Conservation (phyloP, 2,888 invertebrate species). For the Xanthorhoe designata region DNA sequence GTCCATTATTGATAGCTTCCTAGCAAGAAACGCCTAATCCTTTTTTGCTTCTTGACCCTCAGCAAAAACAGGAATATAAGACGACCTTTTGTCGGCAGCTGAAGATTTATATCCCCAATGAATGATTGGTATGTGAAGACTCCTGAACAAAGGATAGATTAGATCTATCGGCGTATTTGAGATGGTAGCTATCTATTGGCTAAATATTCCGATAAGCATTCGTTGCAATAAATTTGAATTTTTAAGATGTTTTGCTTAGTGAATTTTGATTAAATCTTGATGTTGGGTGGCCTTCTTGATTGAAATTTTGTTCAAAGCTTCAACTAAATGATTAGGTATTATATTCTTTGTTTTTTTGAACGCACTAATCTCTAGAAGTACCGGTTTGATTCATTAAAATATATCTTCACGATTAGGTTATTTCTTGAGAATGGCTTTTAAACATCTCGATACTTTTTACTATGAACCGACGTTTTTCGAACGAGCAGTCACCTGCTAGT, state of each 20-base stretch:
- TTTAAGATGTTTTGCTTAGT: conserved; percentile 8
- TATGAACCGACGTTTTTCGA: no score
- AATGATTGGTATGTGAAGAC: conserved; percentile 61
- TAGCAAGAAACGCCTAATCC: conserved; percentile 58
- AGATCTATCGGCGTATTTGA: conserved; percentile 43
- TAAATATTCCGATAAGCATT: conserved; percentile 36
- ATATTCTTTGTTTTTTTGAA: no score
- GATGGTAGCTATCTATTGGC: conserved; percentile 39
- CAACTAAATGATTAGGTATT: no score
- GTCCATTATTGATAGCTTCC: conserved; percentile 62
- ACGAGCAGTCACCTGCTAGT: no score
- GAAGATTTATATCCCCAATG: conserved; percentile 72
- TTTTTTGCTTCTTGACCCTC: conserved; percentile 69
- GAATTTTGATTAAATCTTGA: conserved; percentile 16
- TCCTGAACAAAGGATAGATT: conserved; percentile 55
- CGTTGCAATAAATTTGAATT: conserved; percentile 31
- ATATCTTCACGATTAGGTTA: no score
- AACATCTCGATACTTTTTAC: no score
- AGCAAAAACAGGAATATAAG: conserved; percentile 68
- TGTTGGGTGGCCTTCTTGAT: conserved; percentile 8
- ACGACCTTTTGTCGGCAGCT: conserved; percentile 65
- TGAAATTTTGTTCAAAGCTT: not conserved
- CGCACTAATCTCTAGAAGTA: no score
- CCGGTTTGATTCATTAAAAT: no score
- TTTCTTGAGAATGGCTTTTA: no score